These are phyloP conservation scores for Pseudochirops corinnae DNA, from an alignment of 2,797 vertebrate species.

Conservation along the genomic window DNA sequence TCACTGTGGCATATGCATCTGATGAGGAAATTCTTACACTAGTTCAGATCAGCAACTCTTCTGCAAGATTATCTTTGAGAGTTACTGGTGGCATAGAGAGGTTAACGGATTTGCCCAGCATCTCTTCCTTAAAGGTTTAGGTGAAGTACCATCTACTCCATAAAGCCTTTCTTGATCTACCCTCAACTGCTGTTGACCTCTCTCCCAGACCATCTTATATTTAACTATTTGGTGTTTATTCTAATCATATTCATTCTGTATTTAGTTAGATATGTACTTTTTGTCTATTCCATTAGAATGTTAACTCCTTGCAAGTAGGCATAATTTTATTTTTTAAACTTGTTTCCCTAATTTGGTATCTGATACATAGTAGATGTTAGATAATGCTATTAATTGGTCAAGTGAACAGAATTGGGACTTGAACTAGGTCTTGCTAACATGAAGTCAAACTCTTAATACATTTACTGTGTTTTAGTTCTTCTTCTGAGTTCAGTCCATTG, in stretches of 20 bases:
- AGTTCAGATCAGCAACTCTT: neutral
- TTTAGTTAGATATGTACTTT: neutral
- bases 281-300: neutral
- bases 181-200: neutral
- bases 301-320: neutral
- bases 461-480: neutral
- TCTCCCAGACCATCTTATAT: neutral
- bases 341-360: neutral
- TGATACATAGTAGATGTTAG: neutral
- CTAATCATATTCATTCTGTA: neutral
- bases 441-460: constrained; percentile 14
- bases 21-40: neutral
- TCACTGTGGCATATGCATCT: neutral
- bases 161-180: neutral
- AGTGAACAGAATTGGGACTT: neutral
- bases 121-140: neutral
- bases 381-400: neutral
- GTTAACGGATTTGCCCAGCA: neutral
- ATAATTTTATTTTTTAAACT: neutral
- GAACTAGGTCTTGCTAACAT: neutral
- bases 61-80: neutral
- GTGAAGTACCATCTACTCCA: neutral
- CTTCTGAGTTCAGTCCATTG: constrained; percentile 9
- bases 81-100: neutral
- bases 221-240: neutral